Evolutionary conservation across 23 tunicate species (phyloP).

Genomic region (Aplidium turbinatum): DNA sequence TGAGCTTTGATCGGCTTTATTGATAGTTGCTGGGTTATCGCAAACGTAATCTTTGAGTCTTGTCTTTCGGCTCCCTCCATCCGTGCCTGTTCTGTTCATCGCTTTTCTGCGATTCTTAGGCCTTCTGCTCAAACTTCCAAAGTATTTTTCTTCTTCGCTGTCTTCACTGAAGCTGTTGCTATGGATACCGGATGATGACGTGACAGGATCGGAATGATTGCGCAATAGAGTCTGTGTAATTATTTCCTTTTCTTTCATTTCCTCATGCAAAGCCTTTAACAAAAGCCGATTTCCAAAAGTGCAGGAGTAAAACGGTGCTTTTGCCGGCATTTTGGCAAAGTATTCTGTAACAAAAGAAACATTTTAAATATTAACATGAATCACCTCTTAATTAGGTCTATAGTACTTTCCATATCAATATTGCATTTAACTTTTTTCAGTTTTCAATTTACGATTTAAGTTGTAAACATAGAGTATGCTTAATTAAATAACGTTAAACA

Average conservation of each 20-base stretch:
- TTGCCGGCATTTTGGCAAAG: constrained; percentile 42
- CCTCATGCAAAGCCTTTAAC: constrained; percentile 62
- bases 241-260: constrained; percentile 56
- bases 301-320: constrained; percentile 57
- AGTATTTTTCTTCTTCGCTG: background rate
- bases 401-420: too few species aligned
- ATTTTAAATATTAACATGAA: too few species aligned
- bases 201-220: constrained; percentile 16
- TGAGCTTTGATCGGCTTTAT: background rate
- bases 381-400: too few species aligned
- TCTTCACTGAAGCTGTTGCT: constrained; percentile 59
- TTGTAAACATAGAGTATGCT: too few species aligned
- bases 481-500: too few species aligned
- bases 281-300: constrained; percentile 29
- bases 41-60: background rate
- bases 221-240: too few species aligned
- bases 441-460: too few species aligned
- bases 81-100: background rate
- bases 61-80: background rate
- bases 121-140: background rate
- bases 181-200: constrained; percentile 38
- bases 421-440: too few species aligned
- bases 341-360: constrained; percentile 14
- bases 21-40: background rate
- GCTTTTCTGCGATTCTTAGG: background rate